phyloP scores from a whole-genome alignment of 2,797 vertebrate genomes.

The Poeciliopsis presidionis region DNA sequence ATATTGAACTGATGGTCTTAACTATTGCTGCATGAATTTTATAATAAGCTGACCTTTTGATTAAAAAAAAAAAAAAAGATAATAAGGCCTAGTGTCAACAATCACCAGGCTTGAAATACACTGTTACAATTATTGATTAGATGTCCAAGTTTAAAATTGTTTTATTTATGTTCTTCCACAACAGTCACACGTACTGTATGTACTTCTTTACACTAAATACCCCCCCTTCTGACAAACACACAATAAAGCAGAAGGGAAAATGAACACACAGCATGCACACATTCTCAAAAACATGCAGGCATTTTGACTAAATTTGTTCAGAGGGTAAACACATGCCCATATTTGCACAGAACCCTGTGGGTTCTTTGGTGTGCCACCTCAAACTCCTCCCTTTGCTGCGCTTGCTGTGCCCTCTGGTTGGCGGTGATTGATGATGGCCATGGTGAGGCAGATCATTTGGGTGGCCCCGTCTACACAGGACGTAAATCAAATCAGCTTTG shows the following conservation, averaged over 20 bases:
- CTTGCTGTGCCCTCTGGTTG: conserved; percentile 83
- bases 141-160: not conserved
- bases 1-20: not conserved
- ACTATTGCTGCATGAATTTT: not conserved
- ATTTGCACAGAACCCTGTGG: conserved; percentile 59
- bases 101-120: not conserved
- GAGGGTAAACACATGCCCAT: conserved; percentile 35
- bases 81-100: not conserved
- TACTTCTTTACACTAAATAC: not conserved
- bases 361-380: conserved; percentile 68
- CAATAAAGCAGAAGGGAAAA: not conserved
- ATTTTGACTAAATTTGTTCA: conserved; percentile 37
- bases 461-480: conserved; percentile 83
- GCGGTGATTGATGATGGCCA: conserved; percentile 84
- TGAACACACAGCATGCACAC: conserved; percentile 1
- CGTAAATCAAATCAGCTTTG: conserved; percentile 86
- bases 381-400: conserved; percentile 68
- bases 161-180: not conserved
- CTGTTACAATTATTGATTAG: not conserved
- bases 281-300: conserved; percentile 19
- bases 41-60: not conserved
- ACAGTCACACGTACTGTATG: not conserved
- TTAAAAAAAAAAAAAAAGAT: not conserved
- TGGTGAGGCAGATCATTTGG: conserved; percentile 84
- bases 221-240: not conserved